These are phyloP conservation scores for Sebastes reedi DNA, from an alignment of 2,797 vertebrate genomes.

Conservation along the genomic window DNA sequence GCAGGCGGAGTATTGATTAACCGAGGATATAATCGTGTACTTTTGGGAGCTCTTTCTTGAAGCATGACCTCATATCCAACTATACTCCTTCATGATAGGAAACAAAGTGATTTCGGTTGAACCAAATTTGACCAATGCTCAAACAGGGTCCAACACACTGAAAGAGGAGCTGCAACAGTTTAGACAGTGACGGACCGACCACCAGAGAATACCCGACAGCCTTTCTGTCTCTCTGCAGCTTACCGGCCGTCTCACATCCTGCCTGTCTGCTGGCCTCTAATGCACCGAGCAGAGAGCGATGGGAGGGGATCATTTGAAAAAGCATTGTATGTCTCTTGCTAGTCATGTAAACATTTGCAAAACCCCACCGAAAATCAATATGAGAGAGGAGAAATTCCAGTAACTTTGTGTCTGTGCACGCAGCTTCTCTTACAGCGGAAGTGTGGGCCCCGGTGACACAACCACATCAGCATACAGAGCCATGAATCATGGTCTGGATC, in stretches of 20 bases:
- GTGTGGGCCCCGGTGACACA: slow-evolving; percentile 4
- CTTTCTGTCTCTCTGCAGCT: slow-evolving; percentile 51
- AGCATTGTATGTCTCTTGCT: slow-evolving; percentile 61
- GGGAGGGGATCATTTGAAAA: slow-evolving; percentile 44
- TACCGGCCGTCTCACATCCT: slow-evolving; percentile 58
- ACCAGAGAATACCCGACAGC: slow-evolving; percentile 22
- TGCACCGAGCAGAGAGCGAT: slow-evolving; percentile 35
- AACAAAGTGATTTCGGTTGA: background rate
- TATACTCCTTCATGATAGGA: background rate
- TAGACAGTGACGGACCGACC: slow-evolving; percentile 15
- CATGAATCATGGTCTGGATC: background rate
- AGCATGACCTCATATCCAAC: slow-evolving; percentile 34
- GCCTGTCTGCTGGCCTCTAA: slow-evolving; percentile 65
- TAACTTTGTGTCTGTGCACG: slow-evolving; percentile 50
- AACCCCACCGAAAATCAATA: slow-evolving; percentile 74
- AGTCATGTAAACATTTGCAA: slow-evolving; percentile 64
- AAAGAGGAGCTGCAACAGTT: background rate
- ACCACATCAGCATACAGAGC: slow-evolving; percentile 6
- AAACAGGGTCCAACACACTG: background rate
- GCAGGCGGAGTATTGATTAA: slow-evolving; percentile 34
- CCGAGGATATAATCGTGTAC: slow-evolving; percentile 23
- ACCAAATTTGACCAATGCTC: background rate
- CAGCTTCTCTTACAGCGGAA: slow-evolving; percentile 64
- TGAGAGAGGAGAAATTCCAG: slow-evolving; percentile 72
- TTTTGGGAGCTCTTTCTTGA: slow-evolving; percentile 18